These are phyloP conservation scores for Cygnus atratus DNA, from an alignment of 2,113 vertebrate species.

Conservation along the genomic window DNA sequence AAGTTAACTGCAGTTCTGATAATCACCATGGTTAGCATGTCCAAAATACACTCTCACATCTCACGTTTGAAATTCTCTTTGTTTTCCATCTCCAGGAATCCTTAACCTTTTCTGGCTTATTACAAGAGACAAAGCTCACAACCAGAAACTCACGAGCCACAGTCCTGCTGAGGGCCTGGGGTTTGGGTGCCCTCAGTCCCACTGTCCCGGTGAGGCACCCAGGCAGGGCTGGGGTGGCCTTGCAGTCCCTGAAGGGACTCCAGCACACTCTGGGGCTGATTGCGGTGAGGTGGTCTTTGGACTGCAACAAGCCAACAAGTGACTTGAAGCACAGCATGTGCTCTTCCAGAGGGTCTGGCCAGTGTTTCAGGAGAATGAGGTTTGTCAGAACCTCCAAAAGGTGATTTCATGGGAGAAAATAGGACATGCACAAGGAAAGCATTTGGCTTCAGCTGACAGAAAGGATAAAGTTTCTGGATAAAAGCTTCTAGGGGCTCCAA, in stretches of 20 bases:
- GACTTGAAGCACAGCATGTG: not conserved
- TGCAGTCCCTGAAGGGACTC: fast-evolving
- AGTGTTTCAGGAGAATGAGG: not conserved
- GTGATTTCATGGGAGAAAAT: not conserved
- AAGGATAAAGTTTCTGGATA: not conserved
- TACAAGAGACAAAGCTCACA: not conserved
- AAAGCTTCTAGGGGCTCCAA: not conserved
- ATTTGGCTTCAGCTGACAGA: not conserved
- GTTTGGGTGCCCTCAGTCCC: fast-evolving
- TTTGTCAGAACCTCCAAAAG: not conserved
- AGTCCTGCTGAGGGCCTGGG: fast-evolving
- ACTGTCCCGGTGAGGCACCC: not conserved
- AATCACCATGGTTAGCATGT: fast-evolving
- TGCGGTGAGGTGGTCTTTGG: not conserved
- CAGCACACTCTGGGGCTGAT: not conserved
- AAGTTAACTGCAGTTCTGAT: not conserved
- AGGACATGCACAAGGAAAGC: not conserved
- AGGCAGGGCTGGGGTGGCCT: not conserved
- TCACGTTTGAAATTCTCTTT: not conserved
- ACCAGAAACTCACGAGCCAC: not conserved
- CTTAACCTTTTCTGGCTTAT: not conserved
- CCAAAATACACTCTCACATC: fast-evolving
- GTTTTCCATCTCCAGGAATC: not conserved
- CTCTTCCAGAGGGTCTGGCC: not conserved
- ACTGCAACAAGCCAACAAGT: not conserved